Conservation (phyloP, 1,140 invertebrate species). For the Brachionus paranguensis region DNA sequence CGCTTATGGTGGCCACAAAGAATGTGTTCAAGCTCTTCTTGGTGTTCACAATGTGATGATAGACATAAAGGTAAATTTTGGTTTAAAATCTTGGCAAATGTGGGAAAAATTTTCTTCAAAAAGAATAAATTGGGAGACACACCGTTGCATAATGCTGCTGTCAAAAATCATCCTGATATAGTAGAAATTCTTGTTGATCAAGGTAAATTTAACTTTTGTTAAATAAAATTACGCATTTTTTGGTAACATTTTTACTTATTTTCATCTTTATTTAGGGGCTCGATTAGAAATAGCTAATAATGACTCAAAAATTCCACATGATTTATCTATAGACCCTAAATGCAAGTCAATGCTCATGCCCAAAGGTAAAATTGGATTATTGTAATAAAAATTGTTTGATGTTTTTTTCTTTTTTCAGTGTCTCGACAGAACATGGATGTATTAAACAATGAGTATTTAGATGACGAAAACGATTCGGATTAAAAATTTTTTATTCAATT, state of each 20-base stretch:
- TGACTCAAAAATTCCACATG: not conserved
- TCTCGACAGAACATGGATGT: not conserved
- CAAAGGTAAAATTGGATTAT: not conserved
- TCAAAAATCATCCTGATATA: constrained; percentile 23
- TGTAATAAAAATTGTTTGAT: not conserved
- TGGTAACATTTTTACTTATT: no score
- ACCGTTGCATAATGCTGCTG: not conserved
- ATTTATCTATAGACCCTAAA: not conserved
- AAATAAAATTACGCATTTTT: not conserved
- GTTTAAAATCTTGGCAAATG: not conserved
- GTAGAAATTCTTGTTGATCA: not conserved
- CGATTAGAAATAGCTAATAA: not conserved
- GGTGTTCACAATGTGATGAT: not conserved
- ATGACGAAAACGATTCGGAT: constrained; percentile 27
- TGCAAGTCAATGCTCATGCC: not conserved
- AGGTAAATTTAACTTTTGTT: not conserved
- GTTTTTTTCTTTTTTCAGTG: not conserved
- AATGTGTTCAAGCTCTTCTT: not conserved
- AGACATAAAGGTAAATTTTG: not conserved
- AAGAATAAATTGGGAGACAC: constrained; percentile 37
- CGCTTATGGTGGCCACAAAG: constrained; percentile 7
- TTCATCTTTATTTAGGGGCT: not conserved
- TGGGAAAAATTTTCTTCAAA: not conserved
- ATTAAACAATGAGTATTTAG: not conserved
- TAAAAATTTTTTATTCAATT: not conserved